Conservation (phyloP, 2,113 vertebrate genomes). For the Furnarius figulus region DNA sequence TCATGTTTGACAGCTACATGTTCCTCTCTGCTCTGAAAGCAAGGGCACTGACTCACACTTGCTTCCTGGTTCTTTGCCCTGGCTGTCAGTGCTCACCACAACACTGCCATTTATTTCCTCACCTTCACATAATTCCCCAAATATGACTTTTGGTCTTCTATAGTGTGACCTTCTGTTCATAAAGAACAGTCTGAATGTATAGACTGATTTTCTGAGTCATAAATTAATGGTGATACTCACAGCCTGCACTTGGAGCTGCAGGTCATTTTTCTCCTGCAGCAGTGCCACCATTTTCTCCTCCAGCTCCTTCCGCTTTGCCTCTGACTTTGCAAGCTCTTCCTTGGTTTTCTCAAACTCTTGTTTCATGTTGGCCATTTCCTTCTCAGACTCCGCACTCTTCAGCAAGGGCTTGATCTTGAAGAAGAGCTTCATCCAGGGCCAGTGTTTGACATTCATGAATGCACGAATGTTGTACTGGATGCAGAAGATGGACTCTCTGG, state of each 20-base stretch:
- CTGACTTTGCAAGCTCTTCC: conserved; percentile 83
- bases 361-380: conserved; percentile 69
- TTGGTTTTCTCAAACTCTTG: conserved; percentile 88
- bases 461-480: conserved; percentile 87
- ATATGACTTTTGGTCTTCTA: not conserved
- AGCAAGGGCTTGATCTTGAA: conserved; percentile 89
- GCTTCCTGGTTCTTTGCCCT: not conserved
- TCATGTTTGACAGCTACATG: not conserved
- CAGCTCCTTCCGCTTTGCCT: conserved; percentile 83
- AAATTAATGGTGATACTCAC: conserved; percentile 59
- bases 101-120: not conserved
- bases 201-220: not conserved
- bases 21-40: not conserved
- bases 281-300: conserved; percentile 79
- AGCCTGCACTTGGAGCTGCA: conserved; percentile 85
- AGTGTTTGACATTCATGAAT: conserved; percentile 89
- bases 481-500: conserved; percentile 83
- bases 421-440: conserved; percentile 84
- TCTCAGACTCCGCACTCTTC: conserved; percentile 85
- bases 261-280: not conserved
- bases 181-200: not conserved
- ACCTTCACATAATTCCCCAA: not conserved
- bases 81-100: not conserved
- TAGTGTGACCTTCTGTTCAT: not conserved
- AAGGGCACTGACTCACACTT: not conserved